These are phyloP conservation scores for Xestia xanthographa DNA, from an alignment of 2,888 invertebrate genomes.

Conservation along the genomic window DNA sequence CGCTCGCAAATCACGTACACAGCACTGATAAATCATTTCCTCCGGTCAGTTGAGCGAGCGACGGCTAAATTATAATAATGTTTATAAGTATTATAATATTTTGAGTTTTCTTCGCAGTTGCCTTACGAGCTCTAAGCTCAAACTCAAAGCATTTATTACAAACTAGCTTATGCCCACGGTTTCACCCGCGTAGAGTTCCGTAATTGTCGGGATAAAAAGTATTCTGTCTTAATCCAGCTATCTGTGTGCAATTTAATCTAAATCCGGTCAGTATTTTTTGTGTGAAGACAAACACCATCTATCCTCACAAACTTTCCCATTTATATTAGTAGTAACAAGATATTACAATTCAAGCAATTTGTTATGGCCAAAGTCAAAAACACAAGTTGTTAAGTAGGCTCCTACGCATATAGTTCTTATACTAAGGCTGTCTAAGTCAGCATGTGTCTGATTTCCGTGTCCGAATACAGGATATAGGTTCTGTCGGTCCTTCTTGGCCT, in stretches of 20 bases:
- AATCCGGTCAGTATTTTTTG: no score
- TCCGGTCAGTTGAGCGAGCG: slow-evolving; percentile 65
- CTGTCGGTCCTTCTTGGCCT: neutral
- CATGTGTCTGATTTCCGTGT: neutral
- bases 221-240: no score
- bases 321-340: no score
- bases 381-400: no score
- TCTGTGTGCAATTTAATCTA: no score
- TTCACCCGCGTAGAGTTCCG: no score
- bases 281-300: no score
- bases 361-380: neutral
- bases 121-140: neutral
- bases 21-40: slow-evolving; percentile 88
- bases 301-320: no score
- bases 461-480: slow-evolving; percentile 20
- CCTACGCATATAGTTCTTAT: neutral
- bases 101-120: slow-evolving; percentile 18
- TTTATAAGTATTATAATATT: slow-evolving; percentile 39
- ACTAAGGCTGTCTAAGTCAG: neutral
- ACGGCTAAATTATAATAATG: slow-evolving; percentile 62
- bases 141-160: neutral
- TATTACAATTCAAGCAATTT: neutral
- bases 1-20: slow-evolving; percentile 85
- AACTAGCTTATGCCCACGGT: neutral
- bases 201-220: no score